These are phyloP conservation scores for Eptesicus fuscus DNA, from an alignment of 2,113 vertebrate species.

Conservation along the genomic window DNA sequence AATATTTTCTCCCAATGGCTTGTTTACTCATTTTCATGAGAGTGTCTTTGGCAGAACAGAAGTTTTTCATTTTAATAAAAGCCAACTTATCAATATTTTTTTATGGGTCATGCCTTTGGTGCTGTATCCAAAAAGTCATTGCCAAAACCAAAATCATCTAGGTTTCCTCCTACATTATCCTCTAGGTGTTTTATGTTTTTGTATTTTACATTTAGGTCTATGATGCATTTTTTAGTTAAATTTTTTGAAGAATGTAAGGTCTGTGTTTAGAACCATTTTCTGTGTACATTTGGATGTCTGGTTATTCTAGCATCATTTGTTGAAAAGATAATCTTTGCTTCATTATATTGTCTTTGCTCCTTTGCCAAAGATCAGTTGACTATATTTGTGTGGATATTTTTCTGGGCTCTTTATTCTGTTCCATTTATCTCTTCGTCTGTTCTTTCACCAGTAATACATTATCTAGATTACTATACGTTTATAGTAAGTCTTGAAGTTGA, in stretches of 20 bases:
- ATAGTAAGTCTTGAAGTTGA: neutral
- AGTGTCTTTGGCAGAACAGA: neutral
- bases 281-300: neutral
- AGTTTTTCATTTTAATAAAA: neutral
- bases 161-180: neutral
- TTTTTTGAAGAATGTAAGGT: neutral
- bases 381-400: neutral
- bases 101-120: neutral
- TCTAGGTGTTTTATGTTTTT: neutral
- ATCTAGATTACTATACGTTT: neutral
- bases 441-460: neutral
- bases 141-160: neutral
- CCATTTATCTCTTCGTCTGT: neutral
- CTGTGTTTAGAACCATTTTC: neutral
- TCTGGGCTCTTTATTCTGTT: neutral
- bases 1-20: neutral
- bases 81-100: neutral
- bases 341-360: neutral
- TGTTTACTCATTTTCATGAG: neutral
- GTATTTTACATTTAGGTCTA: neutral
- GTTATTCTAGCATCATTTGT: neutral
- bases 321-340: neutral
- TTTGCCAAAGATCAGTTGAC: neutral
- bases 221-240: neutral
- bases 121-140: neutral